Conservation (phyloP, 30 jellyfish, hydroid and myxozoan genomes). For the Aurelia sp. region DNA sequence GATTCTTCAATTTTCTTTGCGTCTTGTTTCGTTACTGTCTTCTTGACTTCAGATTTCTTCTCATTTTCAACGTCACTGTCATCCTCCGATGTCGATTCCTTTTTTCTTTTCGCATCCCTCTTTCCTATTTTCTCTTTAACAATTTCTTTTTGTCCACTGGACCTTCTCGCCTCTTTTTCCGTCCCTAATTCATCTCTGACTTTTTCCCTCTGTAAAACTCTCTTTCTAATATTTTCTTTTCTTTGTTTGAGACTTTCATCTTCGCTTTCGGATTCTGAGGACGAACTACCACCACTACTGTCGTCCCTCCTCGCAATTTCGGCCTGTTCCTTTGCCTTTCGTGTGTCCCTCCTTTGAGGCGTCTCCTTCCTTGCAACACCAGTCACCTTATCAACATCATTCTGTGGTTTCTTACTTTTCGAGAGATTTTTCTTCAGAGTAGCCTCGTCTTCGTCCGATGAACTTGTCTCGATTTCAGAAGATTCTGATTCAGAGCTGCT, state of each 20-base stretch:
- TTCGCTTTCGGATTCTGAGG: background rate
- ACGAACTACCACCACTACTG: background rate
- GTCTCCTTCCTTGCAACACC: background rate
- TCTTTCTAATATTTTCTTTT: background rate
- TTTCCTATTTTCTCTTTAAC: background rate
- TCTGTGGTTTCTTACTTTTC: background rate
- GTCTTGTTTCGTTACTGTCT: background rate
- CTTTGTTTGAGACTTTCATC: background rate
- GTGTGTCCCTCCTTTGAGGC: too few species aligned
- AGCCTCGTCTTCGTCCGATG: slow-evolving; percentile 8
- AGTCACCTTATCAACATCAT: background rate
- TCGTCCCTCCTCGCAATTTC: background rate
- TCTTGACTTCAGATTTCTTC: background rate
- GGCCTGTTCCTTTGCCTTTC: too few species aligned
- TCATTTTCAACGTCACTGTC: slow-evolving; percentile 2
- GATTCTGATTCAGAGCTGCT: slow-evolving; percentile 41
- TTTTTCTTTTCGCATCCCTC: background rate
- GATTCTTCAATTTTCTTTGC: background rate
- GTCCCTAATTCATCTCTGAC: background rate
- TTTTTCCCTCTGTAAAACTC: background rate
- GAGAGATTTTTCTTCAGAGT: background rate
- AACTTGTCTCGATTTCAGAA: slow-evolving; percentile 12
- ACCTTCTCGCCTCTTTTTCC: too few species aligned
- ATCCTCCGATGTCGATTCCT: slow-evolving; percentile 31
- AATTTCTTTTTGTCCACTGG: too few species aligned